phyloP scores from a whole-genome alignment of 2,888 invertebrate species.

The Leptopilina drosophilae region DNA sequence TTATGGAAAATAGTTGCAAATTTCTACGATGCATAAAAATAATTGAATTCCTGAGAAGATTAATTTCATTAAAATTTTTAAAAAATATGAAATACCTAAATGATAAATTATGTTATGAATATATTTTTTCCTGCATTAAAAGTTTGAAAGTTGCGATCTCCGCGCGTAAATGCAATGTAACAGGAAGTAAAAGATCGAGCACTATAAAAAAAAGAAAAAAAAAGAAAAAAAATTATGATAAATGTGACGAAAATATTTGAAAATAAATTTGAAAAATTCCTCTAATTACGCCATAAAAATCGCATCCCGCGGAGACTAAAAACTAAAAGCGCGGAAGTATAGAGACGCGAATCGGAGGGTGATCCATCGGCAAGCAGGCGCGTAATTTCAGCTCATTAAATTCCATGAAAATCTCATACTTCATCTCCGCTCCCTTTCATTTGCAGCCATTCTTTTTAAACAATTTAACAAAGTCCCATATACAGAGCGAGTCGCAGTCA shows the following conservation, averaged over 20 bases:
- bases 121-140: too few species aligned
- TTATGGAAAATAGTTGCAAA: too few species aligned
- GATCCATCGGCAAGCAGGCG: conserved; percentile 24
- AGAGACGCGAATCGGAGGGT: not conserved
- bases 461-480: conserved; percentile 20
- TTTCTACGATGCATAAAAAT: too few species aligned
- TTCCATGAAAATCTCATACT: conserved; percentile 22
- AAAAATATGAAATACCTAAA: too few species aligned
- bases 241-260: not conserved
- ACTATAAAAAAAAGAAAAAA: not conserved
- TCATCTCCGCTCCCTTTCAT: conserved; percentile 28
- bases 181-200: not conserved
- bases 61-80: too few species aligned
- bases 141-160: too few species aligned
- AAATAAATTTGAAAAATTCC: conserved; percentile 16
- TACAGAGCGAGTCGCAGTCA: not conserved
- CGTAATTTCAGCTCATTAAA: conserved; percentile 23
- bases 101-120: too few species aligned
- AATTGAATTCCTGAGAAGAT: too few species aligned
- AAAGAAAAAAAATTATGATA: not conserved
- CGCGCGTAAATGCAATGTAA: too few species aligned
- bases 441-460: not conserved
- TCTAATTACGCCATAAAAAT: not conserved
- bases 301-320: not conserved
- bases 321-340: not conserved